These are phyloP conservation scores for Zaprionus inermis DNA, from an alignment of 1,140 invertebrate genomes.

Conservation along the genomic window DNA sequence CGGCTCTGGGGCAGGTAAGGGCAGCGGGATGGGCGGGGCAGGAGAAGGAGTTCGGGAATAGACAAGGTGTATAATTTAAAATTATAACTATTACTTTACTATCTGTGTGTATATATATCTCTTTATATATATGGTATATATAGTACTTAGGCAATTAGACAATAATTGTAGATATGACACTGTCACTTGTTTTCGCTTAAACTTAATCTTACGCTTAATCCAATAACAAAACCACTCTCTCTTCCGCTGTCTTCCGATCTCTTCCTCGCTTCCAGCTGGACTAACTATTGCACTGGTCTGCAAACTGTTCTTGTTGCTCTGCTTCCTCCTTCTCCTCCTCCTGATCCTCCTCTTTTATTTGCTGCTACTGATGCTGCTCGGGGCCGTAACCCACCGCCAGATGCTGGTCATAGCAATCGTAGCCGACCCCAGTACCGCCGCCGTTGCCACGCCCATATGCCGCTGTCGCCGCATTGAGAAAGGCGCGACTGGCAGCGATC, in stretches of 20 bases:
- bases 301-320: conserved; percentile 42
- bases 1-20: conserved; percentile 15
- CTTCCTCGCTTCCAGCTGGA: conserved; percentile 38
- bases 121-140: conserved; percentile 34
- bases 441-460: conserved; percentile 37
- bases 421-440: conserved; percentile 29
- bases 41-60: not conserved
- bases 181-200: conserved; percentile 72
- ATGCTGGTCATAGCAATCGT: conserved; percentile 69
- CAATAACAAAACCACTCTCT: conserved; percentile 55
- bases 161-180: conserved; percentile 82
- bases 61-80: conserved; percentile 32
- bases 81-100: conserved; percentile 38
- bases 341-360: conserved; percentile 24
- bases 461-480: conserved; percentile 28
- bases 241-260: not conserved
- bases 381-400: conserved; percentile 60
- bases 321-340: conserved; percentile 15
- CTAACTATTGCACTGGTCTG: conserved; percentile 73
- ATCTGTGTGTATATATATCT: conserved; percentile 25
- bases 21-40: not conserved
- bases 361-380: conserved; percentile 47
- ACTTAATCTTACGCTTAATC: conserved; percentile 46
- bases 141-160: conserved; percentile 39
- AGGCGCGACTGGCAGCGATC: conserved; percentile 30